Evolutionary conservation across 2,888 invertebrate species (phyloP), one percentile per base, ranked within the genome.

Genomic region (Callyntrura sp.): DNA sequence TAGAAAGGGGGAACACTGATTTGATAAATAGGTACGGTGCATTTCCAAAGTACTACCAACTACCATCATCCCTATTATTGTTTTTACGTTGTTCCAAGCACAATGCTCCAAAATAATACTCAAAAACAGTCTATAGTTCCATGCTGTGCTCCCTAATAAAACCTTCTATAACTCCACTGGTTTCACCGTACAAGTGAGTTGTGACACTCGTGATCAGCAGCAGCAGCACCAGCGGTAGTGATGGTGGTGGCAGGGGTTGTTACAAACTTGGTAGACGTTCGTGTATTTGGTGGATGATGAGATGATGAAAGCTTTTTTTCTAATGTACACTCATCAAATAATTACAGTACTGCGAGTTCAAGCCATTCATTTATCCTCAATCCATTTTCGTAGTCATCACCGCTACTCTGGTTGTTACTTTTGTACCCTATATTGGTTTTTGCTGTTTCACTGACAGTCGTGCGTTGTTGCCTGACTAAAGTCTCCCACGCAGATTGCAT

Each of bases 321-420:
- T 85, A 85, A 85, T 85, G 76, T 76, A 60, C 73, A 85, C 85
- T 85, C 73, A 76, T 85, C 85, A 85, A 85, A 85, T 85, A 85
- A 85, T 85, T 85, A 85, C 85, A 85, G 85, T 55, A 28, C 45
- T 70, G n/a, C n/a, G 70, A 84, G 84, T 55, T 84, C 57, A 85
- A 85, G 76, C 28, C 55, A 84, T 84, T 85, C 85, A 85, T 85
- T 85, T 85, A 78, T 78, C 73, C 85, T 48, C 43, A 76, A 85
- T 85, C 78, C 78, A 85, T 85, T 78, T 35, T 78, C 43, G 62
- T 62, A 45, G 35, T 62, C 76, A 48, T 84, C 51, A 57, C 20
- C 68, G 20, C 23, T 55, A 23, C 23, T 25, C 35, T 28, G 11
- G 14, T 23, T 35, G 20, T 57, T 79, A 48, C 79, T 23, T 57